phyloP scores from a whole-genome alignment of 1,140 invertebrate species.

The Drosophila hydei region DNA sequence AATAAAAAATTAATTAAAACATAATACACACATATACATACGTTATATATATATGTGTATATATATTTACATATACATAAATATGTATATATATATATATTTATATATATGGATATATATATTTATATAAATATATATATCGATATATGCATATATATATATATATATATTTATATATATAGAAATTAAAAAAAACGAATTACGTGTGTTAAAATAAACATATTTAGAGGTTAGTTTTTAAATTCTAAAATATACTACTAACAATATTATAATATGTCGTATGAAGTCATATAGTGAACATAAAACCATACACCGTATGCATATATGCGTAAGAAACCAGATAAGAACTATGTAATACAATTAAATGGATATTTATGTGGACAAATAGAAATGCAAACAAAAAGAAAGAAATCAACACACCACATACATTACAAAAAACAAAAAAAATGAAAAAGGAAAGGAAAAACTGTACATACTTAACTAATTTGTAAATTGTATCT shows the following conservation, averaged over 20 bases:
- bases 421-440: conserved; percentile 21
- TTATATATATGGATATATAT: conserved; percentile 23
- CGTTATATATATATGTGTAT: conserved; percentile 61
- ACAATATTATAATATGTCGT: conserved; percentile 56
- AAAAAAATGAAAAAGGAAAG: background rate
- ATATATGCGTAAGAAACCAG: conserved; percentile 40
- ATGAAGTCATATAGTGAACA: conserved; percentile 62
- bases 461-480: conserved; percentile 71
- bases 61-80: conserved; percentile 60
- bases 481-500: conserved; percentile 79
- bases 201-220: conserved; percentile 63
- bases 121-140: conserved; percentile 29
- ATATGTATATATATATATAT: conserved; percentile 56
- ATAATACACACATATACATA: conserved; percentile 61
- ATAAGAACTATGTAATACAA: conserved; percentile 57
- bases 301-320: conserved; percentile 47
- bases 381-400: conserved; percentile 41
- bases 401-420: conserved; percentile 6
- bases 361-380: conserved; percentile 56
- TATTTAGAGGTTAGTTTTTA: conserved; percentile 67
- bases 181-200: conserved; percentile 39
- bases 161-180: conserved; percentile 47
- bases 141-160: conserved; percentile 27
- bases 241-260: conserved; percentile 70
- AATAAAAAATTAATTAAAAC: conserved; percentile 59